A percentile compares a stretch with the other conserved stretches of the same genome.
phyloP scores from a whole-genome alignment of 2,113 vertebrate species.

The Rattus norvegicus region DNA sequence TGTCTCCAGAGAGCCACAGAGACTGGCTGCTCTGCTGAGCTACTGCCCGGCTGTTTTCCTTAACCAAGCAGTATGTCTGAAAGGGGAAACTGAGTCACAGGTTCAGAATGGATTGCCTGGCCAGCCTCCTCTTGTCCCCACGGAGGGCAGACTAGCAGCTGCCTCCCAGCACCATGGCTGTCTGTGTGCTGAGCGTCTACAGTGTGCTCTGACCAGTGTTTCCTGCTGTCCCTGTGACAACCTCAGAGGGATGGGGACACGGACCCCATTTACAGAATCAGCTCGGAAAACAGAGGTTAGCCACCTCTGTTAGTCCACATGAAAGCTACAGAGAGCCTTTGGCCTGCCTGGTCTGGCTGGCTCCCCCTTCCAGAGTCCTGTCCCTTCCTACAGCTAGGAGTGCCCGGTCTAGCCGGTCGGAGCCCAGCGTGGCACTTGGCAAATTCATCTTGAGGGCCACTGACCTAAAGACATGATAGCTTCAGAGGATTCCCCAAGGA shows the following conservation, averaged over 20 bases:
- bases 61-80: fast-evolving
- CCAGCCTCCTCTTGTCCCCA: fast-evolving
- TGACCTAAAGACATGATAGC: background rate
- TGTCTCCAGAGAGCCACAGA: fast-evolving
- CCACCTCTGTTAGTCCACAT: too few relatives aligned
- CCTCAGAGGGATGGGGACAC: background rate
- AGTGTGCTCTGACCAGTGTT: fast-evolving
- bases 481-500: background rate
- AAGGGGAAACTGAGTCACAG: background rate
- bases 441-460: background rate
- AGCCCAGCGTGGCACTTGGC: background rate
- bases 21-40: background rate
- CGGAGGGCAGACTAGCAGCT: background rate
- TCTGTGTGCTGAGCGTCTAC: background rate
- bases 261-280: background rate
- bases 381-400: background rate
- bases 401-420: background rate
- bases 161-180: background rate
- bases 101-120: background rate
- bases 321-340: background rate
- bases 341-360: background rate
- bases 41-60: fast-evolving
- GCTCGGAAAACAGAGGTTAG: background rate
- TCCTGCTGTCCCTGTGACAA: background rate
- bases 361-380: background rate